Conservation (phyloP, 2,113 vertebrate genomes). For the Cyprinus carpio region DNA sequence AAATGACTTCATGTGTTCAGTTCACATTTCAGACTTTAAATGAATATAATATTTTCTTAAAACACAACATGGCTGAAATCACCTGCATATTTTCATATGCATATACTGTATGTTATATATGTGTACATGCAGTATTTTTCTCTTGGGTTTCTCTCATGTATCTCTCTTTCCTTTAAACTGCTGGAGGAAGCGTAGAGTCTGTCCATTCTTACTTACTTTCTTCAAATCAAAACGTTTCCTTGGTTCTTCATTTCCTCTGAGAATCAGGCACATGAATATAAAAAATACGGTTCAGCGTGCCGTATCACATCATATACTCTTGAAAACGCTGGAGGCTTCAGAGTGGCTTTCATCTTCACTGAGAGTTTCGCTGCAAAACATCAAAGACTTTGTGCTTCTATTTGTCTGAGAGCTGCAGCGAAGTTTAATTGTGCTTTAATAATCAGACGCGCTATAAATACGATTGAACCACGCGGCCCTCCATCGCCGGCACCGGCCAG, state of each 20-base stretch:
- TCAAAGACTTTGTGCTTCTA: slow-evolving; percentile 25
- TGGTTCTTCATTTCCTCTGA: neutral
- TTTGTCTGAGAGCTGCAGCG: neutral
- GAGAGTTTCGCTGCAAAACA: neutral
- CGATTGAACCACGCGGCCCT: slow-evolving; percentile 29
- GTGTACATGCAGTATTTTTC: neutral
- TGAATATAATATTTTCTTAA: too few relatives aligned
- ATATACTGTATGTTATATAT: neutral
- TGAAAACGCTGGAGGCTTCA: slow-evolving; percentile 18
- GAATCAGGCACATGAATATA: neutral
- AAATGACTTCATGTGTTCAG: too few relatives aligned
- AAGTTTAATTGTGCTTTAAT: slow-evolving; percentile 10
- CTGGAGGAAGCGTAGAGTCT: neutral
- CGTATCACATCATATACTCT: slow-evolving; percentile 4
- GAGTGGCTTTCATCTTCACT: neutral
- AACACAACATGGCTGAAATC: neutral
- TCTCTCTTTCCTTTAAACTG: neutral
- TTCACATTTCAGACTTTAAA: too few relatives aligned
- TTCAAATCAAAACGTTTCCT: neutral
- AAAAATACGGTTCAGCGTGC: neutral
- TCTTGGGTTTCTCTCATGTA: too few relatives aligned
- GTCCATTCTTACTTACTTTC: neutral
- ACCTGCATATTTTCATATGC: neutral
- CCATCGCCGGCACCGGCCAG: neutral
- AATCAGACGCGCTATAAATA: neutral